Percentiles rank a stretch among this genome's conserved stretches.
Evolutionary conservation across 2,888 invertebrate genomes (phyloP).

Genomic region (Morinoia aosen): DNA sequence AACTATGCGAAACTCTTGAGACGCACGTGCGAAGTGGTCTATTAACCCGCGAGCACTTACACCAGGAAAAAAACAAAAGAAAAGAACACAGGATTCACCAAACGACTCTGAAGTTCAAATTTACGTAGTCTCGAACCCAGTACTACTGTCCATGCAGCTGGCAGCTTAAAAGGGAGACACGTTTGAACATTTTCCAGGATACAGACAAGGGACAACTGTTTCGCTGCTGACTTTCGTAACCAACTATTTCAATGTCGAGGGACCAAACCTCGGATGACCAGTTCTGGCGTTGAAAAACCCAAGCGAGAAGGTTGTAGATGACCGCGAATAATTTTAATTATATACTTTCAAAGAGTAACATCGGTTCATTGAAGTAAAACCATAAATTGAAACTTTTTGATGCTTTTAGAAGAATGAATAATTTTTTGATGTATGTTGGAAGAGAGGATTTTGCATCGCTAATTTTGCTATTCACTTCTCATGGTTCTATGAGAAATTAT

Average conservation of each 20-base stretch:
- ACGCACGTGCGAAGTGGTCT: neutral
- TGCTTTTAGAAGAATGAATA: neutral
- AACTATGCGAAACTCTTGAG: neutral
- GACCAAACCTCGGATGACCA: too few relatives aligned
- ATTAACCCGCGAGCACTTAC: too few relatives aligned
- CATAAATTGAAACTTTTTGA: neutral
- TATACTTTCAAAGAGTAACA: neutral
- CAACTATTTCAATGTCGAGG: too few relatives aligned
- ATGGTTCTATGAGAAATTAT: neutral
- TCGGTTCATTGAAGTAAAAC: neutral
- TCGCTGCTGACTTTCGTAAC: too few relatives aligned
- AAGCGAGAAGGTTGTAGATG: too few relatives aligned
- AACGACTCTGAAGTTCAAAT: neutral
- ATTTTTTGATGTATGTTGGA: neutral
- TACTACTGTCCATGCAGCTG: neutral
- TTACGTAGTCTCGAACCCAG: neutral
- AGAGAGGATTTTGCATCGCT: neutral
- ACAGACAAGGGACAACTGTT: too few relatives aligned
- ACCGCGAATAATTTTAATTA: too few relatives aligned
- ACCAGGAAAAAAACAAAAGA: too few relatives aligned
- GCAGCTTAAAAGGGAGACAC: neutral
- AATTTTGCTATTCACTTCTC: neutral
- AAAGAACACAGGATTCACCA: neutral
- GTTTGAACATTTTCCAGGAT: too few relatives aligned
- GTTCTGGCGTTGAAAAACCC: too few relatives aligned